A percentile compares a stretch with the other conserved stretches of the same genome.
These are phyloP conservation scores for Tokudaia tokunoshimensis DNA, from an alignment of 2,797 vertebrate species.

Conservation along the genomic window DNA sequence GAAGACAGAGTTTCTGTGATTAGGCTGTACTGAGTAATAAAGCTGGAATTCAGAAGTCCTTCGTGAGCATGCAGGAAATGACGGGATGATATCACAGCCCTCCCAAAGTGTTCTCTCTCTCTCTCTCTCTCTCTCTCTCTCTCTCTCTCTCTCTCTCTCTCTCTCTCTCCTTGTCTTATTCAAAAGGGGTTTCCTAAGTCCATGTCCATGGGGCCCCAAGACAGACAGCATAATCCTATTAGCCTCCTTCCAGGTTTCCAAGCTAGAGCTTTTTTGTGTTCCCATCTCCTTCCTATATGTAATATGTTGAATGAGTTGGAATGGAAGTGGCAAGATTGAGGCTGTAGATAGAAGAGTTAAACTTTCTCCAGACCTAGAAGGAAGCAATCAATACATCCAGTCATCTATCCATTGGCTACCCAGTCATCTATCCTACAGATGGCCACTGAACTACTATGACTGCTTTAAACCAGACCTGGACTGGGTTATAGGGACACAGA, in stretches of 20 bases:
- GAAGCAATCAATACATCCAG: neutral
- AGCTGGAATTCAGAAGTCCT: neutral
- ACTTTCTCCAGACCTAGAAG: conserved; percentile 39
- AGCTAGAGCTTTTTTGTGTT: neutral
- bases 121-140: neutral
- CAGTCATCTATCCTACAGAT: conserved; percentile 8
- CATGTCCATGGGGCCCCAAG: neutral
- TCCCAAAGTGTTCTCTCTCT: neutral
- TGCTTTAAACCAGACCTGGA: neutral
- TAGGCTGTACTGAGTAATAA: neutral
- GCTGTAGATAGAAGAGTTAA: neutral
- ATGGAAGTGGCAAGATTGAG: neutral
- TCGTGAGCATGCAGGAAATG: neutral
- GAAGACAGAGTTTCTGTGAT: neutral
- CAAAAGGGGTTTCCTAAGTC: neutral
- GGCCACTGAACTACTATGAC: neutral
- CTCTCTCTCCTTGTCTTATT: neutral
- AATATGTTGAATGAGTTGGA: conserved; percentile 18
- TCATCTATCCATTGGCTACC: neutral
- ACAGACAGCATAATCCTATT: neutral
- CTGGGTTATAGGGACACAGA: neutral
- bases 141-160: neutral
- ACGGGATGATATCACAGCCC: neutral
- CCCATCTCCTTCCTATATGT: neutral
- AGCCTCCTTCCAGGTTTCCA: neutral